These are phyloP conservation scores for Eptesicus fuscus DNA, from an alignment of 2,113 vertebrate genomes.

Conservation along the genomic window DNA sequence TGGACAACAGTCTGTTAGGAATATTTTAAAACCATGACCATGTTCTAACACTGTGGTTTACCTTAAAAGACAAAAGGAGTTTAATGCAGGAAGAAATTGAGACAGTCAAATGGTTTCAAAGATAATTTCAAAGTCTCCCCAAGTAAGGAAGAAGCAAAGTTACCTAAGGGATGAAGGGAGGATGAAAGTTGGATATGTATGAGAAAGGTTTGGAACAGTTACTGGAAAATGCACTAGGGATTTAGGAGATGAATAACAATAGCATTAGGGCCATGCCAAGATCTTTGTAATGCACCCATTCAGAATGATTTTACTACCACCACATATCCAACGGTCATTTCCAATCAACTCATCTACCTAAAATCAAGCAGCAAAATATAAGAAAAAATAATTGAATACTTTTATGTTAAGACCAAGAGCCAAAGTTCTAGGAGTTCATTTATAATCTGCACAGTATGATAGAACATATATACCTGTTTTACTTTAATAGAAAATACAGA, in stretches of 20 bases:
- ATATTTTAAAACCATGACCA: not conserved
- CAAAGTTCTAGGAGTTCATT: not conserved
- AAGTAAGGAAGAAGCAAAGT: not conserved
- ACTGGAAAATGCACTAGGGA: not conserved
- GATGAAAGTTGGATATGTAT: not conserved
- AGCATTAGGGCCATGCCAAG: not conserved
- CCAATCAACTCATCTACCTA: not conserved
- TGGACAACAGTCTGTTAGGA: not conserved
- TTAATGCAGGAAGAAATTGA: not conserved
- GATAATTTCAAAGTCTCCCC: not conserved
- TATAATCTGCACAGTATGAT: not conserved
- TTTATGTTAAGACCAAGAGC: not conserved
- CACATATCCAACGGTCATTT: not conserved
- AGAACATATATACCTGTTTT: not conserved
- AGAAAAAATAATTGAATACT: not conserved
- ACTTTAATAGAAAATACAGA: conserved; percentile 18
- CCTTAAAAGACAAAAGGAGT: not conserved
- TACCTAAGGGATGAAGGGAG: not conserved
- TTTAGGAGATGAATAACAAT: not conserved
- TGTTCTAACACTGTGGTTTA: not conserved
- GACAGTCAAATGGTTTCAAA: not conserved
- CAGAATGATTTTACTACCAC: not conserved
- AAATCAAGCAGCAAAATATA: not conserved
- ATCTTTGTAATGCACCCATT: not conserved
- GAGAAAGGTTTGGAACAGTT: not conserved